phyloP scores from a whole-genome alignment of 2,888 invertebrate genomes.

The Caprella mutica region DNA sequence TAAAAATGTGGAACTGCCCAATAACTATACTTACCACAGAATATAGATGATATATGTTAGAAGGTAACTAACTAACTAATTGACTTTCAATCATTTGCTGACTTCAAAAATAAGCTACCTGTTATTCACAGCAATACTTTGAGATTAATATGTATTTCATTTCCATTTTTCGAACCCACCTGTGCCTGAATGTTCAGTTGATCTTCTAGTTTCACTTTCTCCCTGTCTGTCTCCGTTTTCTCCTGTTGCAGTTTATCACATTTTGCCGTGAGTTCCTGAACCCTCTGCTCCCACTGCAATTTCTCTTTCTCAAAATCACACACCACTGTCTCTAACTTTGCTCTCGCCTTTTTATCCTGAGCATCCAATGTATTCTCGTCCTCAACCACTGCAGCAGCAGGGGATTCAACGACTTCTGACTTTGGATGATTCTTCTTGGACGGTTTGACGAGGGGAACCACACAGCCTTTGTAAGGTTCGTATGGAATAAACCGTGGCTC shows the following conservation, averaged over 20 bases:
- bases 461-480: slow-evolving; percentile 65
- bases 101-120: too few relatives aligned
- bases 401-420: neutral
- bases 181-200: slow-evolving; percentile 31
- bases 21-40: too few relatives aligned
- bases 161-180: too few relatives aligned
- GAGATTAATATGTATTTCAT: too few relatives aligned
- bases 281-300: slow-evolving; percentile 19
- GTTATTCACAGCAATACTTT: too few relatives aligned
- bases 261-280: slow-evolving; percentile 11
- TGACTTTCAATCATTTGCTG: too few relatives aligned
- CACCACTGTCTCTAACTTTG: slow-evolving; percentile 21
- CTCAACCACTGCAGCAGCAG: neutral
- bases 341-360: too few relatives aligned
- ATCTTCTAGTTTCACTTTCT: slow-evolving; percentile 19
- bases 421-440: neutral
- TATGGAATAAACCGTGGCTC: slow-evolving; percentile 77
- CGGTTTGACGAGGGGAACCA: slow-evolving; percentile 16
- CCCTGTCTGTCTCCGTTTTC: slow-evolving; percentile 15
- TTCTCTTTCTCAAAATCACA: slow-evolving; percentile 29
- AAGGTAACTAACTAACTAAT: too few relatives aligned
- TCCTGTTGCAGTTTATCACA: slow-evolving; percentile 18
- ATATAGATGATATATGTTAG: too few relatives aligned
- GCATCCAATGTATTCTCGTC: too few relatives aligned
- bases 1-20: too few relatives aligned